Base-by-base conservation (phyloP, 1,140 invertebrate species). In the Drosophila repletoides region DNA sequence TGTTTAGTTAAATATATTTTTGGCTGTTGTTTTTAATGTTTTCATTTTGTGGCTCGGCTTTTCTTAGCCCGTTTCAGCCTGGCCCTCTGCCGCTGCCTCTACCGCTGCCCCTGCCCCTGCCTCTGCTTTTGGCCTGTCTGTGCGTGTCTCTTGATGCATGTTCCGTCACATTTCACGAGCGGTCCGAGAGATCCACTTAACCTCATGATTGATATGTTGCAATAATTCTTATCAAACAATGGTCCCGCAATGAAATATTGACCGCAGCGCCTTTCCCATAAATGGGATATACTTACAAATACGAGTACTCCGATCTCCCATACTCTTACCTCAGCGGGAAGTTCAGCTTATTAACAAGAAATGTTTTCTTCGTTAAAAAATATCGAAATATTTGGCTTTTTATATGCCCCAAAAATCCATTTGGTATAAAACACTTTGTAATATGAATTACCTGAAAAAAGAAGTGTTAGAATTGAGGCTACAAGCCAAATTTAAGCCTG, bases 151-250 rank as follows among this genome's bases (percentile, higher is more conserved):
- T 88, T 80, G 86, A 84, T 84, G 71, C 80, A 84, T 84, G 71
- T 55, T 58, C 80, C 71, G 59, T 83, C 79, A 83, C 74, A 83
- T 83, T 84, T 80, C 63, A 73, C 46, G 10, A 21, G 40, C 14
- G 14, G 17, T 1, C 9, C 24, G 52, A 15, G 22, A 59, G 58
- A 74, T 79, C 86, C 86, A 89, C 86, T 89, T 89, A 87, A 72
- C 72, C 55, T 67, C 58, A 59, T 89, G 87, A 89, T 89, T 89
- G 87, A 89, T 89, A 70, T 71, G 63, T 86, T 87, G 87, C 87
- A 89, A 89, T 89, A 83, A 88, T 88, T 89, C 87, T 89, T 89
- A 88, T 76, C 86, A 86, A 83, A 89, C 81, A 84, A 84, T 77
- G 69, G 59, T 33, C 33, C 34, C 41, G 36, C 80, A 28, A 72